Evolutionary conservation across 2,797 vertebrate genomes (phyloP), one percentile per base, ranked within the genome.

Genomic region (Muraenolepis orangiensis): DNA sequence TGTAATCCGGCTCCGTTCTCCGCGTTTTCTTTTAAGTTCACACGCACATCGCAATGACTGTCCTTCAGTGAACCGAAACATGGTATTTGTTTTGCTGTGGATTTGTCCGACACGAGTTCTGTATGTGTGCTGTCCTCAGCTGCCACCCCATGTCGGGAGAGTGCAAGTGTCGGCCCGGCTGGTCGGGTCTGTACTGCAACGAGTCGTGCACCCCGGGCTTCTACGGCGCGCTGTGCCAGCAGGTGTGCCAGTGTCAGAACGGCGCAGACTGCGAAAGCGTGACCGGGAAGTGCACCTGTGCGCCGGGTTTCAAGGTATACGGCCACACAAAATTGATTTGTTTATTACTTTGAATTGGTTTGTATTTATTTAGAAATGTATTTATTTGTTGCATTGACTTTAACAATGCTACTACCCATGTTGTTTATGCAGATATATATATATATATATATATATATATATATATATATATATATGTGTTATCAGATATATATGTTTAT

Each of bases 111-210:
- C 6, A 23, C 51, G n/a, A 57, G 20, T 20, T 57, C 51, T 57
- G 20, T 34, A 8, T 34, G n/a, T 57, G 51, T 57, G 32, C 69
- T 57, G 76, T 23, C 76, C 72, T 82, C 94, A 99, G 98, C 93
- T 99, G 98, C 92, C 97, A 99, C 87, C 97, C 98, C 14, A 95
- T 98, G 95, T 97, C 97, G 82, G 98, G 98, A 34, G 96, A 98
- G 89, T 99, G 98, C 81, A 90, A 91, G 40, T 99, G 98, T 90
- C 91, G 86, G 81, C 89, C 95, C 0, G 98, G 98, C 74, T 97
- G 96, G 97, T 95, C 97, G 1, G 97, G 98, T 31, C 95, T 98
- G 29, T 97, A 96, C 93, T 99, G 98, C 89, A 98, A 99, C 0
- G 97, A 99, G 87, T 98, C 96, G 0, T 99, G 98, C 79, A 89